Evolutionary conservation across 2,797 vertebrate species (phyloP), one percentile per base, ranked within the genome.

Genomic region (Anguilla anguilla): DNA sequence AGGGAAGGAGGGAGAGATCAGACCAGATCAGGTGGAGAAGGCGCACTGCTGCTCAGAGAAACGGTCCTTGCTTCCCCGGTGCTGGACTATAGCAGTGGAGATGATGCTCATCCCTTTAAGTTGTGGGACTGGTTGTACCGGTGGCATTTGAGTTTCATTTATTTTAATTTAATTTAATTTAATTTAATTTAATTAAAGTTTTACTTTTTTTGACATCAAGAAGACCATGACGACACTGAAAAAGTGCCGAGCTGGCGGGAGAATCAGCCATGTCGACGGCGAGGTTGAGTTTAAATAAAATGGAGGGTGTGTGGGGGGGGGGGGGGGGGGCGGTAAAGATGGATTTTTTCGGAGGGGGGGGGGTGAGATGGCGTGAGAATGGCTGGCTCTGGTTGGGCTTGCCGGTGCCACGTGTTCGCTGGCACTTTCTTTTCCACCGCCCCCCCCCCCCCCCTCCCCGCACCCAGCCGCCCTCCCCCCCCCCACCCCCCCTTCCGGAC

Each of bases 351-450:
- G 55, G 87, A 74, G 86, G 87, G 2, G 17, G 83, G 72, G 84
- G 88, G n/a, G 90, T 93, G 93, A 92, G 94, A 86, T 96, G 96
- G 95, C 95, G 95, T 96, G 95, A 96, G 95, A 93, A 94, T 94
- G 95, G 94, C 94, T 92, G 94, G 94, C 95, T 95, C 94, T 96
- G 96, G 96, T 96, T 96, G 96, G 95, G 95, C 95, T 93, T 94
- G 94, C 92, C 94, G 93, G 93, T 96, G 95, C 96, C 96, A 96
- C 96, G 95, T 96, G 95, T 94, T 93, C 93, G 67, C 94, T 95
- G 94, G 95, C 95, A 94, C 93, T 94, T 95, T 95, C 95, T 88
- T 92, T 46, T 86, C n/a, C 53, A 35, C 13, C 13, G 13, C 7
- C 7, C 57, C 57, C 2, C 57, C 57, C 57, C 10, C 57, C 57